Evolutionary conservation across 2,113 vertebrate genomes (phyloP).

Genomic region (Elgaria multicarinata): DNA sequence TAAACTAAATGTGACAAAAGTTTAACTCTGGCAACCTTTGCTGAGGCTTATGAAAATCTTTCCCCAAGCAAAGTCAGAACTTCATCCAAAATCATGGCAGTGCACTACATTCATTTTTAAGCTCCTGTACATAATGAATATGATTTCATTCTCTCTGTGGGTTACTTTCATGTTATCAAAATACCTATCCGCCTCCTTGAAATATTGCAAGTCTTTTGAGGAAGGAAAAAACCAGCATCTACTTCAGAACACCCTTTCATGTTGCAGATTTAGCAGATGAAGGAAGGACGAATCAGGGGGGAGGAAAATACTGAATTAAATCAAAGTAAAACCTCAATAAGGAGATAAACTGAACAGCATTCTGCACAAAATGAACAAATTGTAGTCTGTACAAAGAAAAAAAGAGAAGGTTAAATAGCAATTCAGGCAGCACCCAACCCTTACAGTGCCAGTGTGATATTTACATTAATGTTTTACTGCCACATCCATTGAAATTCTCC

Average conservation of each 20-base stretch:
- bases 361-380: not conserved
- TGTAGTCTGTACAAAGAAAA: not conserved
- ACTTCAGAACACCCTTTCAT: rapidly evolving
- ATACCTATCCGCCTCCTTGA: not conserved
- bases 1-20: conserved; percentile 19
- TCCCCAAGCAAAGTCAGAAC: conserved; percentile 12
- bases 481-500: not conserved
- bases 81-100: not conserved
- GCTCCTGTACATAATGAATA: not conserved
- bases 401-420: too few species aligned
- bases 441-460: not conserved
- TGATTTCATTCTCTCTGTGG: not conserved
- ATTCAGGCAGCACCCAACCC: not conserved
- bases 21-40: conserved; percentile 2
- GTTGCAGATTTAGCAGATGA: not conserved
- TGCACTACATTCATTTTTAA: not conserved
- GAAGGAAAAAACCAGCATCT: not conserved
- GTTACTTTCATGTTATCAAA: not conserved
- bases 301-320: not conserved
- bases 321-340: conserved; percentile 7
- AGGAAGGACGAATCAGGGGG: not conserved
- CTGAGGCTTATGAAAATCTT: not conserved
- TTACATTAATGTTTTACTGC: not conserved
- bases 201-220: not conserved
- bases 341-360: not conserved